Base-by-base conservation (phyloP, 2,797 vertebrate species). In the Artibeus jamaicensis region DNA sequence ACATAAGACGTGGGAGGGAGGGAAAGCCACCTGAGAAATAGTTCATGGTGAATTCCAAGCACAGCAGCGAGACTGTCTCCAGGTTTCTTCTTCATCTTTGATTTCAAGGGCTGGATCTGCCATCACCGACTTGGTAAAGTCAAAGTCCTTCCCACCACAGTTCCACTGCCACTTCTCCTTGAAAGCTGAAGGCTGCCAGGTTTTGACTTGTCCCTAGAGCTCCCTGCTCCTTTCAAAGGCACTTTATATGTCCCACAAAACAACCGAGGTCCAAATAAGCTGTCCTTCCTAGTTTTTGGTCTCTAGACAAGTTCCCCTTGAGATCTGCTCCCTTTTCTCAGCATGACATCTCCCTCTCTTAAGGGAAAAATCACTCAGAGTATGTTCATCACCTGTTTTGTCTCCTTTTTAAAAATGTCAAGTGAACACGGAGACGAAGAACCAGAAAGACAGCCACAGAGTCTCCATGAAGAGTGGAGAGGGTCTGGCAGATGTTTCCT, bases 191-290 rank as follows among this genome's bases (percentile, higher is more conserved):
- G 34, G 77, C 87, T 67, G 68, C 87, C 90, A 48, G 74, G 42
- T 9, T 42, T 70, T 37, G 34, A 73, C 81, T 76, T 62, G n/a
- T 84, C 88, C 62, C 90, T 74, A 86, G 82, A 91, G 85, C 7
- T 7, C 29, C 82, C 46, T 53, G 53, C 39, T 82, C 74, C 67
- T 93, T 81, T 73, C 92, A 93, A 94, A 95, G 86, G 91, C 90
- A 94, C 83, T 97, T 89, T 53, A 73, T 44, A 67, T 83, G 86
- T 55, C 53, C 46, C 81, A 89, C 26, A 79, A 91, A 95, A 93
- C 73, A 65, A 46, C 53, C 5, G 12, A 55, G 85, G 89, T 70
- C 67, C 70, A 92, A 82, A 74, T 29, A 87, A 39, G 67, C 82
- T 91, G 74, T 81, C 92, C 59, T 94, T 84, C 88, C 65, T 32